Base-by-base conservation (phyloP, 1,140 invertebrate genomes). In the Drosophila tsacasi region DNA sequence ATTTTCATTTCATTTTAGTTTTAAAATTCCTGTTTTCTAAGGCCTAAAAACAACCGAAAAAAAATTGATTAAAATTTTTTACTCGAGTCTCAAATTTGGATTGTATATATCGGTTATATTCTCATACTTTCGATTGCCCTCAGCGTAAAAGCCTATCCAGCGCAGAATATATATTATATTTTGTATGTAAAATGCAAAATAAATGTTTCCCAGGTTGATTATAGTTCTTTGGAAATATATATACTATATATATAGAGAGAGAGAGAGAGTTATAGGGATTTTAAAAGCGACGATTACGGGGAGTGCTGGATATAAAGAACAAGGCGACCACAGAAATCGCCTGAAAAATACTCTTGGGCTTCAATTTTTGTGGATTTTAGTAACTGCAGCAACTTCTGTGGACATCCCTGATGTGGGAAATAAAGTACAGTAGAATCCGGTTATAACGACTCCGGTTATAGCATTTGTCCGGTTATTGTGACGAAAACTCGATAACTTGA, bases 1-100 rank as follows among this genome's bases (percentile, higher is more conserved):
- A 3, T 32, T 0, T 27, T 25, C n/a, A n/a, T n/a, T n/a, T n/a
- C 21, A 7, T 21, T 59, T 65, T 61, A 39, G 35, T 71, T 50
- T 73, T 59, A 74, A 74, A 74, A 50, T 74, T 73, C 44, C 67
- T 73, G 52, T 55, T 39, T 76, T 67, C 62, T 74, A 62, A 57
- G 52, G 42, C 27, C 50, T 57, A 52, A 25, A 59, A 66, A 54
- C 13, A 35, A 55, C 37, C 49, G 37, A 67, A 54, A 21, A 37
- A 57, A 17, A 81, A 47, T 46, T 44, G 25, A 32, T 69, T 75
- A 66, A 76, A 69, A 83, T 64, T 86, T 30, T n/a, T 44, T 60
- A 59, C 39, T 76, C 49, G 58, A 79, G 83, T 86, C 83, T 86
- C 78, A 85, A 74, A 78, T 71, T 85, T 86, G 83, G 71, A 83